Evolutionary conservation across 2,888 invertebrate genomes (phyloP), one percentile per base, ranked within the genome.

Genomic region (Chironomus tentans): DNA sequence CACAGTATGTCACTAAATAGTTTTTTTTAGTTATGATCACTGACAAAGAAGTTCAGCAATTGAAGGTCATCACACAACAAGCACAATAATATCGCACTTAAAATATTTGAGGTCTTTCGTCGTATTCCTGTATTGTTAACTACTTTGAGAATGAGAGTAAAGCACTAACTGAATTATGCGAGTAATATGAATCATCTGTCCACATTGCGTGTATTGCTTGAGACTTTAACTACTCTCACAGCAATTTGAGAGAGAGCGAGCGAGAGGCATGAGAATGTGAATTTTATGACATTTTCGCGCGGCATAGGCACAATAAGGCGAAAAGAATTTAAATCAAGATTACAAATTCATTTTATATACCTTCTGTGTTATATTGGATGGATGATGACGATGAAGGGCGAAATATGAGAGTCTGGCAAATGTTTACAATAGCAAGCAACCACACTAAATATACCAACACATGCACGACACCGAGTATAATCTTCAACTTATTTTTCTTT

Each of bases 211-310:
- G 65, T 65, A 24, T 18, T 15, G 15, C 5, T 18, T 21, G 65
- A 24, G 21, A 65, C 12, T 65, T 56, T 28, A 18, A 7, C 56
- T 56, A 18, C 56, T 56, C 56, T 56, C 7, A 3, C 18, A 65
- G 65, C 24, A 24, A 28, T 28, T n/a, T 38, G 38, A 38, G 65
- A 65, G 38, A 38, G 65, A 65, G 65, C 3, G 56, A 56, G 65
- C 0, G 65, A 65, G 24, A 65, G 65, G 65, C 2, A 56, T 38
- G 56, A 65, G 21, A 65, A 24, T 65, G 22, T 15, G n/a, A n/a
- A 71, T 71, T 73, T 73, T 62, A 73, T 56, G 72, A 73, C 72
- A 62, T 73, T 62, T 73, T 73, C 21, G 61, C 72, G 72, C 56
- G 56, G 18, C 56, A 18, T 56, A 56, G 56, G 18, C 56, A 56